Evolutionary conservation across 2,888 invertebrate genomes (phyloP).

Genomic region (Pseudococcus jackbeardsleyi): DNA sequence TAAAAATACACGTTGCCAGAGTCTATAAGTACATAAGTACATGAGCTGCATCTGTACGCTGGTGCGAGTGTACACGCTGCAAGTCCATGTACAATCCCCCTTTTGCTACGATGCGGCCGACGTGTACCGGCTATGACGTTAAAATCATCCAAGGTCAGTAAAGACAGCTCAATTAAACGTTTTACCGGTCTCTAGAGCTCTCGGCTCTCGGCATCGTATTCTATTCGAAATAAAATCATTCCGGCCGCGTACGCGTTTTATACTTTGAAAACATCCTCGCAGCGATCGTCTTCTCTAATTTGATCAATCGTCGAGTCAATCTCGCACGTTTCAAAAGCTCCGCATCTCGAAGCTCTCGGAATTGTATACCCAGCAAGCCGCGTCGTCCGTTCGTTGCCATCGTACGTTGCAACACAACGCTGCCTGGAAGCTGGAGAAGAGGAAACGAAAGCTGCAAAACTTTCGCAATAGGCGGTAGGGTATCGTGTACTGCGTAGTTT

Average conservation of each 20-base stretch:
- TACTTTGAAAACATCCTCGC: neutral
- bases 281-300: neutral
- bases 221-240: neutral
- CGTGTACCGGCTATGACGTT: constrained; percentile 19
- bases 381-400: too few relatives aligned
- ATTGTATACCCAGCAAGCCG: neutral
- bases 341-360: neutral
- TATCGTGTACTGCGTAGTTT: constrained; percentile 25
- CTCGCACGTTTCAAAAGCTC: neutral
- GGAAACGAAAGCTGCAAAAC: constrained; percentile 3
- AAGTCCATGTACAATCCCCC: too few relatives aligned
- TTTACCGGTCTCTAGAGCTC: constrained; percentile 4
- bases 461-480: constrained; percentile 1
- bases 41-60: too few relatives aligned
- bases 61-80: too few relatives aligned
- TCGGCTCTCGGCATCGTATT: neutral
- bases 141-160: constrained; percentile 35
- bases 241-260: neutral
- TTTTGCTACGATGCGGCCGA: neutral
- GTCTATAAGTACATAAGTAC: too few relatives aligned
- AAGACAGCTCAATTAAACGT: constrained; percentile 62
- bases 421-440: neutral
- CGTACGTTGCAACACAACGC: neutral
- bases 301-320: neutral
- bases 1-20: too few relatives aligned